Evolutionary conservation across 2,888 invertebrate genomes (phyloP).

Genomic region (Podabrus alpinus): DNA sequence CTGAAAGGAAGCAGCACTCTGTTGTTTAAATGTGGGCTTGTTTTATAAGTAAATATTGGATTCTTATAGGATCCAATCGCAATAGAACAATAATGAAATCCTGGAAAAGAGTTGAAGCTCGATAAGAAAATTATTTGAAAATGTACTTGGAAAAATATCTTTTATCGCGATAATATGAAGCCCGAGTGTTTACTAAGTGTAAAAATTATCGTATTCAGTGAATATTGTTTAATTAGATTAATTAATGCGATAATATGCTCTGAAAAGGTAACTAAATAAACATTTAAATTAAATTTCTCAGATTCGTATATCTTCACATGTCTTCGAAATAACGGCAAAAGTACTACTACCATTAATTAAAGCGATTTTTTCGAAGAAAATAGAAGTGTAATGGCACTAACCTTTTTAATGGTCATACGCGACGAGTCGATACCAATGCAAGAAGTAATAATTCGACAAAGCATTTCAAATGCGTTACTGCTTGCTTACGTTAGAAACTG

Average conservation of each 20-base stretch:
- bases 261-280: not conserved
- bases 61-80: no score
- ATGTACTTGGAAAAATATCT: no score
- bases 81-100: no score
- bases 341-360: not conserved
- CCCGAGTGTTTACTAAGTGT: not conserved
- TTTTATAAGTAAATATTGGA: not conserved
- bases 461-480: slow-evolving; percentile 13
- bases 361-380: not conserved
- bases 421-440: not conserved
- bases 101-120: no score
- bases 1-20: not conserved
- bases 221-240: not conserved
- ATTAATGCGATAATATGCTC: not conserved
- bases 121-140: no score
- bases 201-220: not conserved
- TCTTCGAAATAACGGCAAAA: not conserved
- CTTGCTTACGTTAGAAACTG: slow-evolving; percentile 8
- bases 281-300: not conserved
- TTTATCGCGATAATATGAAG: not conserved
- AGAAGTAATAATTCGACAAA: not conserved
- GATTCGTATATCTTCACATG: not conserved
- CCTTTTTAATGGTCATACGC: slow-evolving; percentile 8
- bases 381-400: slow-evolving; percentile 11
- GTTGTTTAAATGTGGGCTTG: not conserved